Percentiles rank a stretch among this genome's conserved stretches.
These are phyloP conservation scores for Philypnodon macrostomus DNA, from an alignment of 2,797 vertebrate species.

Conservation along the genomic window DNA sequence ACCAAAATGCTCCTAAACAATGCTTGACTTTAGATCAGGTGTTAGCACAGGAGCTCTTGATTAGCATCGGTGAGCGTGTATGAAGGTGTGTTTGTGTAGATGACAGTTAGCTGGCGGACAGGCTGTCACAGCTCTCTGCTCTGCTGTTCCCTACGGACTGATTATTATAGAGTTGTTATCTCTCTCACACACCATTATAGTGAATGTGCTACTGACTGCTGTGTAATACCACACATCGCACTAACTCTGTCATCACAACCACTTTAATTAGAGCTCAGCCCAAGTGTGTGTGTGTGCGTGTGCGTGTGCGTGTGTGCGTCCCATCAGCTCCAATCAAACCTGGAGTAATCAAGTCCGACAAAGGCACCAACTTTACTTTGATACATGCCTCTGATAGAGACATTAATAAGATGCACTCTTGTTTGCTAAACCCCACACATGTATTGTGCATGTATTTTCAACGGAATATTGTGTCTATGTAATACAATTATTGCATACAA, in stretches of 20 bases:
- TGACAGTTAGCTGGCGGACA: slow-evolving; percentile 63
- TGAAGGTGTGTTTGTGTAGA: slow-evolving; percentile 33
- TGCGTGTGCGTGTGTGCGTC: too few species aligned
- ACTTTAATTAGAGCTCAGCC: slow-evolving; percentile 66
- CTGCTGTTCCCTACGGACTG: slow-evolving; percentile 59
- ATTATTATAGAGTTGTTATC: slow-evolving; percentile 68
- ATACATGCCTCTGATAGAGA: slow-evolving; percentile 17
- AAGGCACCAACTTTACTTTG: slow-evolving; percentile 36
- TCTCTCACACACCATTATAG: slow-evolving; percentile 27
- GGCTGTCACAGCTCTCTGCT: slow-evolving; percentile 64
- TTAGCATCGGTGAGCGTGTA: slow-evolving; percentile 33
- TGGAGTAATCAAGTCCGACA: slow-evolving; percentile 44
- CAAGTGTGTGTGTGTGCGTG: slow-evolving; percentile 32
- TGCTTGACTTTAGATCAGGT: slow-evolving; percentile 40
- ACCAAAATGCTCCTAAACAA: slow-evolving; percentile 31
- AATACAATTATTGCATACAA: too few species aligned
- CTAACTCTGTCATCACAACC: slow-evolving; percentile 61
- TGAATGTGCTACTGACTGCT: slow-evolving; percentile 50
- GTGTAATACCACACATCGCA: slow-evolving; percentile 63
- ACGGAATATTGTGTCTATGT: too few species aligned
- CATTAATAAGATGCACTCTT: slow-evolving; percentile 20
- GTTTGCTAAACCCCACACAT: slow-evolving; percentile 1
- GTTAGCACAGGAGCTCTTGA: slow-evolving; percentile 44
- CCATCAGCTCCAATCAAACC: slow-evolving; percentile 59
- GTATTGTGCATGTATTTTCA: too few species aligned